Evolutionary conservation across 2,888 invertebrate genomes (phyloP).

Genomic region (Drosophila birchii): DNA sequence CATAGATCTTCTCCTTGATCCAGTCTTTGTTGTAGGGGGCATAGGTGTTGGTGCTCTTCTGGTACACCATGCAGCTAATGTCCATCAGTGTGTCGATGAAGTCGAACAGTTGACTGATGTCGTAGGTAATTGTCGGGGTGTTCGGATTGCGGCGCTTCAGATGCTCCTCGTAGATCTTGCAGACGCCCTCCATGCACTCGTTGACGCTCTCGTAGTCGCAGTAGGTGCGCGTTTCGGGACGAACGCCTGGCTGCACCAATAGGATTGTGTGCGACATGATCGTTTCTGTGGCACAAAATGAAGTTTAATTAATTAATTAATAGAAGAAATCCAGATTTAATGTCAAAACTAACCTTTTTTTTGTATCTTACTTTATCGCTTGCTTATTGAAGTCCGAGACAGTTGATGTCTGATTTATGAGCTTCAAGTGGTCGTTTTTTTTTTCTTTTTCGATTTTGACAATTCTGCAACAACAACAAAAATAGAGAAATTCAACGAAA

Average conservation of each 20-base stretch:
- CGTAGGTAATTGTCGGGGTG: slow-evolving; percentile 98
- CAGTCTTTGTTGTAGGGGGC: slow-evolving; percentile 99
- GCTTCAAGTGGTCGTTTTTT: too few species aligned
- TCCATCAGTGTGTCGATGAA: slow-evolving; percentile 98
- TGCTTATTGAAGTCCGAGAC: slow-evolving; percentile 23
- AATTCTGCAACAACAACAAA: slow-evolving; percentile 18
- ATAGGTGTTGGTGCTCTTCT: slow-evolving; percentile 97
- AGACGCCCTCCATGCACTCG: slow-evolving; percentile 99
- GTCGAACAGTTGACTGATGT: slow-evolving; percentile 98
- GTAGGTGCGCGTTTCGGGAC: slow-evolving; percentile 98
- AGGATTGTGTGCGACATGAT: slow-evolving; percentile 96
- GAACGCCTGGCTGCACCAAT: slow-evolving; percentile 95
- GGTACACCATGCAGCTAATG: slow-evolving; percentile 97
- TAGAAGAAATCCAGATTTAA: background rate
- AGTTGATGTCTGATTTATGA: background rate
- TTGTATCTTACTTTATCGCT: background rate
- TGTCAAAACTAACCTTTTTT: slow-evolving; percentile 5
- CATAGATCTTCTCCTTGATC: slow-evolving; percentile 99
- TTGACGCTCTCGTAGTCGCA: slow-evolving; percentile 99
- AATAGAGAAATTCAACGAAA: background rate
- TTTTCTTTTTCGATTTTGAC: background rate
- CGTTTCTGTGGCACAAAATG: background rate
- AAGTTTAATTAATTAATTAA: background rate
- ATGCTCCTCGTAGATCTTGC: slow-evolving; percentile 99
- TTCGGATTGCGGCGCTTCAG: slow-evolving; percentile 97